phyloP scores from a whole-genome alignment of 2,113 vertebrate species.

The Mormyrus lacerda region DNA sequence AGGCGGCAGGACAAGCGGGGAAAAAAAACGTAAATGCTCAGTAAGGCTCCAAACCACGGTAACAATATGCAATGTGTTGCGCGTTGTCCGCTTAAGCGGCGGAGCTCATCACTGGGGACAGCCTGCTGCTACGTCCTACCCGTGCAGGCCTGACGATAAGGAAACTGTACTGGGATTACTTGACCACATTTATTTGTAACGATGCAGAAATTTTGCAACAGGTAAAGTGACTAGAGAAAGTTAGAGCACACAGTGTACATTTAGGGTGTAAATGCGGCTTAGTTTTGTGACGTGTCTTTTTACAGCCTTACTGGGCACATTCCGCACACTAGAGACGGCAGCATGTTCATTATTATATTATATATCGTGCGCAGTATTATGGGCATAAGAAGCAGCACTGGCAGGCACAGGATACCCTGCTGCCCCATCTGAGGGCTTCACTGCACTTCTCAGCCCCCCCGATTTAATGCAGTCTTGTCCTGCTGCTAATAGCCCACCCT shows the following conservation, averaged over 20 bases:
- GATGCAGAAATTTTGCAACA: background rate
- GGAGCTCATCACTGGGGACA: no score
- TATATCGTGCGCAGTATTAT: background rate
- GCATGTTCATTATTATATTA: background rate
- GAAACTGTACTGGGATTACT: background rate
- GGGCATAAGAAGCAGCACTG: background rate
- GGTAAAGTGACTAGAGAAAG: background rate
- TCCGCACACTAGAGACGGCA: background rate
- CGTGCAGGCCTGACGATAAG: background rate
- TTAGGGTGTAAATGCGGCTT: background rate
- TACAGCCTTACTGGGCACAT: background rate
- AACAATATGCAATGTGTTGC: no score
- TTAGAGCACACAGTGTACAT: background rate
- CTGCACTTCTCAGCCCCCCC: background rate
- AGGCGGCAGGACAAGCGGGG: no score
- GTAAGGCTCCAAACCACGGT: no score
- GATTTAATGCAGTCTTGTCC: background rate
- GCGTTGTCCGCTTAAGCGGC: no score
- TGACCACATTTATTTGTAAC: background rate
- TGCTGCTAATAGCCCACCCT: slow-evolving; percentile 49
- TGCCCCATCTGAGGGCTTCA: background rate
- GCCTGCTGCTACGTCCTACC: no score
- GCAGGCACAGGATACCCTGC: background rate
- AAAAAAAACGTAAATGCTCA: no score
- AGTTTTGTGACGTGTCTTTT: background rate